Conservation (phyloP, 2,888 invertebrate genomes). For the Drosophila pseudotakahashii region DNA sequence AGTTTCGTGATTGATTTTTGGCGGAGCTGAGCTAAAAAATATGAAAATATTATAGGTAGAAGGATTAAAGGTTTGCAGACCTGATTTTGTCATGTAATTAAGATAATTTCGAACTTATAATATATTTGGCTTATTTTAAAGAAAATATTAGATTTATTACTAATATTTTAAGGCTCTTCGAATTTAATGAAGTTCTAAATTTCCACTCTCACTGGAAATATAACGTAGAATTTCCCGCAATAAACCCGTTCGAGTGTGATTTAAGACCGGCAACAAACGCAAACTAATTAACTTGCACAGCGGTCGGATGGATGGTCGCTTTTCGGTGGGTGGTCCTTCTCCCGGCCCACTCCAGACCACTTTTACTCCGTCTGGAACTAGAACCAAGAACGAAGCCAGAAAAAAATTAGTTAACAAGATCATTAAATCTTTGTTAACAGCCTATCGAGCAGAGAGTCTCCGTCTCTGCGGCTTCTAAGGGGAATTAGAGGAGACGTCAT, state of each 20-base stretch:
- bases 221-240: slow-evolving; percentile 3
- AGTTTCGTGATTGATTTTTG: slow-evolving; percentile 17
- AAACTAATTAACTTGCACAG: slow-evolving; percentile 71
- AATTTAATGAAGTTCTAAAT: background rate
- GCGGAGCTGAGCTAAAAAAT: background rate
- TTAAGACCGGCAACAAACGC: slow-evolving; percentile 35
- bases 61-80: no score
- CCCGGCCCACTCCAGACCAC: slow-evolving; percentile 5
- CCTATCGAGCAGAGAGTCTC: slow-evolving; percentile 49
- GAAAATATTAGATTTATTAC: no score
- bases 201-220: slow-evolving; percentile 19
- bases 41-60: background rate
- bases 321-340: slow-evolving; percentile 67
- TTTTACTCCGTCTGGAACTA: background rate
- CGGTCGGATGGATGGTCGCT: slow-evolving; percentile 23
- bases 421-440: slow-evolving; percentile 77
- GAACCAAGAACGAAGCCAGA: slow-evolving; percentile 21
- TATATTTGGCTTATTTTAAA: no score
- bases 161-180: no score
- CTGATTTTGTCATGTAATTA: no score
- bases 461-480: slow-evolving; percentile 7
- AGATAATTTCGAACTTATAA: no score
- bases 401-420: slow-evolving; percentile 76
- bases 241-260: slow-evolving; percentile 45
- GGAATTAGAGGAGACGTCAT: slow-evolving; percentile 48